Percentiles rank a stretch among this genome's conserved stretches.
These are phyloP conservation scores for Drosophila kikkawai DNA, from an alignment of 1,140 invertebrate genomes.

Conservation along the genomic window DNA sequence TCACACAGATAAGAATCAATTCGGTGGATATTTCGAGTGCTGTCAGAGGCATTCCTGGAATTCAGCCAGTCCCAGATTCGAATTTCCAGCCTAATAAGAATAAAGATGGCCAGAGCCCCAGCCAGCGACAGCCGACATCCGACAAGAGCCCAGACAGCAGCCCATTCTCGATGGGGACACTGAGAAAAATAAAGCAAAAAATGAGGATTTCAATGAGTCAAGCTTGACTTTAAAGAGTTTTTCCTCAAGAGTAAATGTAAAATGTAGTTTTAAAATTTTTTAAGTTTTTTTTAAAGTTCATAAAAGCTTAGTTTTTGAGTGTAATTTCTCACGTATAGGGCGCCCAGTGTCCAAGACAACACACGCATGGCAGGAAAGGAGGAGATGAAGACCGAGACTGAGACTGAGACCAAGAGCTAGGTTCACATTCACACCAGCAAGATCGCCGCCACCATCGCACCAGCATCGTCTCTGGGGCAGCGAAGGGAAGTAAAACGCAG, in stretches of 20 bases:
- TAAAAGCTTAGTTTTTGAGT: background rate
- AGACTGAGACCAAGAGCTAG: slow-evolving; percentile 28
- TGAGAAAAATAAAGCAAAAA: background rate
- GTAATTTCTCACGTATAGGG: slow-evolving; percentile 23
- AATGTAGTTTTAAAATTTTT: too few relatives aligned
- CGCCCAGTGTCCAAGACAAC: slow-evolving; percentile 13
- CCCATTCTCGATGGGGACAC: slow-evolving; percentile 17
- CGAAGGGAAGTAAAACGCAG: slow-evolving; percentile 70
- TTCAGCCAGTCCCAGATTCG: slow-evolving; percentile 34
- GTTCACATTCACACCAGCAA: slow-evolving; percentile 42
- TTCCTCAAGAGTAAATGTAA: background rate
- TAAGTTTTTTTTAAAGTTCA: background rate
- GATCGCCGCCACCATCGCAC: slow-evolving; percentile 34
- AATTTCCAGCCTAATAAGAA: slow-evolving; percentile 45
- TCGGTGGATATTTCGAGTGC: slow-evolving; percentile 28
- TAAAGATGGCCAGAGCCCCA: slow-evolving; percentile 36
- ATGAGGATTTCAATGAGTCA: too few relatives aligned
- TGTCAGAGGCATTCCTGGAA: slow-evolving; percentile 32
- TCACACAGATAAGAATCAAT: slow-evolving; percentile 37
- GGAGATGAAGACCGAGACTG: slow-evolving; percentile 8
- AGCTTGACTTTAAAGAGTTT: background rate
- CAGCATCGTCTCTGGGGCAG: slow-evolving; percentile 13
- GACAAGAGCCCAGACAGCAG: slow-evolving; percentile 24
- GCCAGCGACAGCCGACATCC: slow-evolving; percentile 26
- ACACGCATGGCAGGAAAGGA: slow-evolving; percentile 34